Conservation (phyloP, 2,113 vertebrate species). For the Dermatemys mawii region DNA sequence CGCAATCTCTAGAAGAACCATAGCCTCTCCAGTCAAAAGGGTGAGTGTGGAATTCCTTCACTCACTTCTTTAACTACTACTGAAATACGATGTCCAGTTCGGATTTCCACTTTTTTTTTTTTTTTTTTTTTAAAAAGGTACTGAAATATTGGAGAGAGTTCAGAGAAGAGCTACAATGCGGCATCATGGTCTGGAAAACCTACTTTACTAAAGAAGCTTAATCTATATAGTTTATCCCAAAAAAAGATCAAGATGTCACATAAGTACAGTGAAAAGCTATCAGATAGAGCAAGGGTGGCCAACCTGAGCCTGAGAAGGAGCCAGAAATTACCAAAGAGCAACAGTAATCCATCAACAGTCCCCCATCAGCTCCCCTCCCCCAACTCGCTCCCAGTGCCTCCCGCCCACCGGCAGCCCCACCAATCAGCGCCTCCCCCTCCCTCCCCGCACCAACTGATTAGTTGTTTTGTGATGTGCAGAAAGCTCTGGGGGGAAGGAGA, state of each 20-base stretch:
- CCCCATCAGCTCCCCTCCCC: no score
- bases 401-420: no score
- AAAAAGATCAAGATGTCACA: not conserved
- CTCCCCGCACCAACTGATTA: no score
- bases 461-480: no score
- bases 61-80: not conserved
- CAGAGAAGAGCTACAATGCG: not conserved
- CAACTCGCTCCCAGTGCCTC: no score
- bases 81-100: not conserved
- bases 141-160: not conserved
- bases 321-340: no score
- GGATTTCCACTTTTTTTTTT: not conserved
- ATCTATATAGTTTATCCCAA: not conserved
- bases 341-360: no score
- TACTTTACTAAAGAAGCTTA: not conserved
- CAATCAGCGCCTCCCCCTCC: no score
- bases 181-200: not conserved
- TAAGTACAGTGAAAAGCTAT: not conserved
- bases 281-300: no score
- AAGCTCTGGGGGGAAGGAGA: no score
- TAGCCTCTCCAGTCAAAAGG: not conserved
- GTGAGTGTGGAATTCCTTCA: not conserved
- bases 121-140: no score
- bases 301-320: no score
- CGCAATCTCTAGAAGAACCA: not conserved